These are phyloP conservation scores for Rhinogobius similis DNA, from an alignment of 2,113 vertebrate genomes.

Conservation along the genomic window DNA sequence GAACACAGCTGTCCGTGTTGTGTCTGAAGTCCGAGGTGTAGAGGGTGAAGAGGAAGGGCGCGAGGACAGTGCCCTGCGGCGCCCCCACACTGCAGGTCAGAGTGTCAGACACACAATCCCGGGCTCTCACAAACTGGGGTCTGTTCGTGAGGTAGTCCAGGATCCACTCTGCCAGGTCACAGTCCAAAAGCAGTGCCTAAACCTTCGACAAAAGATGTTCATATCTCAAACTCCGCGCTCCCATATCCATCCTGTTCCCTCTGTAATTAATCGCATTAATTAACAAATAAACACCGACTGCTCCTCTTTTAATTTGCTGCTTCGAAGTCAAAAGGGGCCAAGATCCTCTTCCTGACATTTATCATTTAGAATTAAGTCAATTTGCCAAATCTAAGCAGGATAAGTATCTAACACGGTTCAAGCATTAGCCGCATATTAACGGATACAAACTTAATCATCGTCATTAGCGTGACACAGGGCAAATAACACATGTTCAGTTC, in stretches of 20 bases:
- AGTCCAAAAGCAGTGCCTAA: background rate
- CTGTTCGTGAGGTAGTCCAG: no score
- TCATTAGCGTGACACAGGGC: background rate
- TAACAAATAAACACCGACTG: conserved; percentile 12
- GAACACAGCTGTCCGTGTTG: no score
- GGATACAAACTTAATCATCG: background rate
- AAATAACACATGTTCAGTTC: background rate
- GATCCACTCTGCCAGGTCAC: no score
- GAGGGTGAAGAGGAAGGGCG: no score
- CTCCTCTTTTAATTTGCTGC: background rate
- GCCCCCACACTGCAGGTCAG: no score
- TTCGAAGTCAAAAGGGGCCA: background rate
- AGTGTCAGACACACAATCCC: no score
- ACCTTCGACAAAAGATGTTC: background rate
- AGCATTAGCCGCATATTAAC: conserved; percentile 10
- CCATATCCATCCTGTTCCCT: conserved; percentile 3
- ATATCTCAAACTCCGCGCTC: conserved; percentile 12
- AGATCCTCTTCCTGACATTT: conserved; percentile 12
- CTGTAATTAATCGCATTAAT: conserved; percentile 31
- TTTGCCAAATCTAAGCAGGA: background rate
- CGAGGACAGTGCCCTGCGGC: no score
- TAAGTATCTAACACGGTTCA: background rate
- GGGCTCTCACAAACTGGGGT: no score
- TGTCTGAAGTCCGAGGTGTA: no score
- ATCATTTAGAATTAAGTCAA: conserved; percentile 5